Evolutionary conservation across 2,113 vertebrate species (phyloP).

Genomic region (Microtus ochrogaster): DNA sequence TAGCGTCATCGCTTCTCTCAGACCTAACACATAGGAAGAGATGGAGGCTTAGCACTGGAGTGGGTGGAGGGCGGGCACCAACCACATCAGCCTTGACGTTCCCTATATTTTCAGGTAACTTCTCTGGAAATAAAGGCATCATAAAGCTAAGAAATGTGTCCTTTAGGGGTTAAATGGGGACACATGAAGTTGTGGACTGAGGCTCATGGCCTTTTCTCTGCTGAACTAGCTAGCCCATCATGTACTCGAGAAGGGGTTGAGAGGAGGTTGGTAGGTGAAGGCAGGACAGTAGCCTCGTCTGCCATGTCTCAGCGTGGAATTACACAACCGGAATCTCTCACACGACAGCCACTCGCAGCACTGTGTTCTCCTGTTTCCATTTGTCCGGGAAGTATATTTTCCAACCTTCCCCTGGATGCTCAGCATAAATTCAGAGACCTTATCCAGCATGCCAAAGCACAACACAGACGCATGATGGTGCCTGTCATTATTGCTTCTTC

Average conservation of each 20-base stretch:
- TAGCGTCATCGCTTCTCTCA: not conserved
- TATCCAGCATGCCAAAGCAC: not conserved
- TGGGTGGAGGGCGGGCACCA: not conserved
- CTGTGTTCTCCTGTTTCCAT: not conserved
- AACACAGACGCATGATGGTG: not conserved
- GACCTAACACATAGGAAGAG: not conserved
- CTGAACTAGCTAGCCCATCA: not conserved
- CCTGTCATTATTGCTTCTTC: not conserved
- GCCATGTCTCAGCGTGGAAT: not conserved
- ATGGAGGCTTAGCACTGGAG: not conserved
- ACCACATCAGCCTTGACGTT: not conserved
- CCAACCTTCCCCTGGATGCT: not conserved
- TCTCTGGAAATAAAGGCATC: not conserved
- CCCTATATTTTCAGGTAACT: not conserved
- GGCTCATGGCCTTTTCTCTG: not conserved
- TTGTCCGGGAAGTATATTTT: constrained; percentile 26
- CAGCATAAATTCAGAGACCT: not conserved
- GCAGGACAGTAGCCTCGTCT: not conserved
- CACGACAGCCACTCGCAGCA: not conserved
- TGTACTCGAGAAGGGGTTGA: not conserved
- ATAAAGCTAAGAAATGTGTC: not conserved
- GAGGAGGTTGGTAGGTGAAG: not conserved
- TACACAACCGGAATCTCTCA: not conserved
- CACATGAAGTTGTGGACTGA: not conserved
- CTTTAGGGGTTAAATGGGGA: not conserved